Evolutionary conservation across 2,888 invertebrate species (phyloP), one percentile per base, ranked within the genome.

Genomic region (Spialia ferax): DNA sequence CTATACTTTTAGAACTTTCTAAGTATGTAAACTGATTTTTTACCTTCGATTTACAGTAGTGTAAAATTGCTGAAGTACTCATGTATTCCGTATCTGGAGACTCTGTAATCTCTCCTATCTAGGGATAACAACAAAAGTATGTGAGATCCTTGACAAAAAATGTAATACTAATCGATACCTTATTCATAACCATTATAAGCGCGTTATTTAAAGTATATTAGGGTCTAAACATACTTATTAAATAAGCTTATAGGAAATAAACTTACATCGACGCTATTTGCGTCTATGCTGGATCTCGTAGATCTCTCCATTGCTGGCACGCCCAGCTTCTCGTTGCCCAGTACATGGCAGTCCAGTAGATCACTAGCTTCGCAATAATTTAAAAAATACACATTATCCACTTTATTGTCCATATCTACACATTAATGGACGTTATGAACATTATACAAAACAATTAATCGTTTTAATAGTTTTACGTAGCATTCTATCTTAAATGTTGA

Each of bases 21-120:
- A n/a, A n/a, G n/a, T n/a, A n/a, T n/a, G n/a, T n/a, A n/a, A n/a
- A n/a, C n/a, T n/a, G n/a, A n/a, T n/a, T n/a, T n/a, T 71, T 75
- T 81, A 95, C 95, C 93, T 97, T 97, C 65, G 95, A 95, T 91
- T 97, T 97, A 92, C 97, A 97, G 80, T 97, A 97, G 83, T 95
- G 95, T 82, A 97, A 94, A 73, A 97, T 95, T 10, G 97, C 96
- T 11, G 97, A 97, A 32, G 97, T 97, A 76, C 96, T 97, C 85
- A 96, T 94, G 74, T 95, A 95, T 74, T 95, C 95, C 48, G 95
- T 94, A 79, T 95, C 95, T 70, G 96, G 95, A 71, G 95, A 95
- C 79, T 96, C 96, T 0, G 95, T 94, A 75, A 96, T 95, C 86
- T 96, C 96, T 69, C 96, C 96, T 75, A 96, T 95, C 96, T 96